These are phyloP conservation scores for Sinocyclocheilus grahami DNA, from an alignment of 2,113 vertebrate species.

Conservation along the genomic window DNA sequence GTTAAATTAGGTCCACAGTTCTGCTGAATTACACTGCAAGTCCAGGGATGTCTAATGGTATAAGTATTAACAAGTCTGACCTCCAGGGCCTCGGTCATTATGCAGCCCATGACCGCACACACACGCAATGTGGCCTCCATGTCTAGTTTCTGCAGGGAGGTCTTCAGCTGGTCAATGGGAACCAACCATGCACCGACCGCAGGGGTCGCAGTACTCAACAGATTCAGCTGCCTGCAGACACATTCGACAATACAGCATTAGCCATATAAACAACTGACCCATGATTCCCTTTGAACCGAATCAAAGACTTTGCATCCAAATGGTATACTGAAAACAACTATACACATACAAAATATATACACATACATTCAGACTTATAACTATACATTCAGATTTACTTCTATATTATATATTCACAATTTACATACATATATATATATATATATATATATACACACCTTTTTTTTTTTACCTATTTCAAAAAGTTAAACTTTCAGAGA, in stretches of 20 bases:
- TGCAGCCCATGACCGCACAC: conserved; percentile 98
- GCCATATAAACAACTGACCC: not conserved
- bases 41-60: not conserved
- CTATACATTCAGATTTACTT: too few relatives aligned
- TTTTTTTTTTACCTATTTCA: too few relatives aligned
- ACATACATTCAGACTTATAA: too few relatives aligned
- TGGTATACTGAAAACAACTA: too few relatives aligned
- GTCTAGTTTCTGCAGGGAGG: conserved; percentile 90
- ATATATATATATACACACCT: too few relatives aligned
- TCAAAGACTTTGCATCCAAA: not conserved
- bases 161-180: conserved; percentile 97
- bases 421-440: too few relatives aligned
- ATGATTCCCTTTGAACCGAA: not conserved
- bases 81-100: conserved; percentile 98
- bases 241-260: conserved; percentile 2
- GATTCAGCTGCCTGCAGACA: conserved; percentile 87
- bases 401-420: too few relatives aligned
- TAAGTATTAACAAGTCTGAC: conserved; percentile 64
- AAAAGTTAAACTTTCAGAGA: too few relatives aligned
- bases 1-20: not conserved
- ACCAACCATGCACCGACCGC: conserved; percentile 96
- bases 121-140: conserved; percentile 89
- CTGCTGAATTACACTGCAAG: not conserved
- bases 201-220: conserved; percentile 95
- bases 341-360: too few relatives aligned